A percentile compares a stretch with the other conserved stretches of the same genome.
Conservation (phyloP, 2,888 invertebrate genomes). For the Augiades crinisus region DNA sequence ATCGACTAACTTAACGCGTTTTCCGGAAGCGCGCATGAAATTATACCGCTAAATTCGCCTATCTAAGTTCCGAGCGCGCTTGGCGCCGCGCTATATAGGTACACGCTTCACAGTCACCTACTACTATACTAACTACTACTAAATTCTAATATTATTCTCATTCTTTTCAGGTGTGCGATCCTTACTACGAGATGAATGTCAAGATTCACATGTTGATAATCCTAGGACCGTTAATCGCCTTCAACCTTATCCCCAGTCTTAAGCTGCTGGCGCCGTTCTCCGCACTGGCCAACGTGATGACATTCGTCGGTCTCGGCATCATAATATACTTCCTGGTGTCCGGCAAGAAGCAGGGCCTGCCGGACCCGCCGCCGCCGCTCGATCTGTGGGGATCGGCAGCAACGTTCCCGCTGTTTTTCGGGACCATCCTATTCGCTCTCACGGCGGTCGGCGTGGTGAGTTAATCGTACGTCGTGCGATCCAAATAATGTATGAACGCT, state of each 20-base stretch:
- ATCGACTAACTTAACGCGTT: too few relatives aligned
- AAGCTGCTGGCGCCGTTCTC: slow-evolving; percentile 92
- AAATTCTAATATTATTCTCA: not conserved
- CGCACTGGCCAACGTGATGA: slow-evolving; percentile 89
- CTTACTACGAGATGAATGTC: slow-evolving; percentile 63
- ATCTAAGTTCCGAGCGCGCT: too few relatives aligned
- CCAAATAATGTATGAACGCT: not conserved
- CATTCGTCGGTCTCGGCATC: slow-evolving; percentile 88
- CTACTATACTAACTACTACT: too few relatives aligned
- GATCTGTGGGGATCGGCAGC: slow-evolving; percentile 60
- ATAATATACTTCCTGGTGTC: slow-evolving; percentile 86
- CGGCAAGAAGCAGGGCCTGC: slow-evolving; percentile 67
- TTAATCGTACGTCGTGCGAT: slow-evolving; percentile 26
- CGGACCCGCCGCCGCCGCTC: slow-evolving; percentile 39
- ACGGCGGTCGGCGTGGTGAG: slow-evolving; percentile 91
- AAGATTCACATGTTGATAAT: slow-evolving; percentile 85
- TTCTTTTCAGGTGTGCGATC: slow-evolving; percentile 71
- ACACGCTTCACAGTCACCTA: too few relatives aligned
- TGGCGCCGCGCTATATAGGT: too few relatives aligned
- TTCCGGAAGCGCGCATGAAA: too few relatives aligned
- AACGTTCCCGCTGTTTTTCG: slow-evolving; percentile 90
- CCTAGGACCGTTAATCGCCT: slow-evolving; percentile 84
- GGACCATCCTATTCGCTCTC: slow-evolving; percentile 94
- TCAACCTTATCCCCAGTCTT: slow-evolving; percentile 88
- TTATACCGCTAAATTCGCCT: too few relatives aligned